Evolutionary conservation across 2,888 invertebrate species (phyloP).

Genomic region (Hypsopygia costalis): DNA sequence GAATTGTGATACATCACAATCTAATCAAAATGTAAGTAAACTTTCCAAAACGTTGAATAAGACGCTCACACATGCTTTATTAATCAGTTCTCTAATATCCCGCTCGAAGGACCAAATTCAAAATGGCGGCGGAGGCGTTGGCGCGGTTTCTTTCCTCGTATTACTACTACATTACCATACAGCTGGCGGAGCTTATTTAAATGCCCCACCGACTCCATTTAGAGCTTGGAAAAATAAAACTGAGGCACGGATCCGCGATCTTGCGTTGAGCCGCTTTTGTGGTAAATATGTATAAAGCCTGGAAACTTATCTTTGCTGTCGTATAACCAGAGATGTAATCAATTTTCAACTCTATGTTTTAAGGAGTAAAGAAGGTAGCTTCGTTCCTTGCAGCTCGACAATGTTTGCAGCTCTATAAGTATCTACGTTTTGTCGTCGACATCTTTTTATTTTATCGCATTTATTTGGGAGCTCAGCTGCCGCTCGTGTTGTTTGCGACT

Average conservation of each 20-base stretch:
- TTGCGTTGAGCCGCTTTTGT: slow-evolving; percentile 78
- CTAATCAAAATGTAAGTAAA: too few species aligned
- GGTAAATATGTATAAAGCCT: slow-evolving; percentile 78
- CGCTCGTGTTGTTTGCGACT: slow-evolving; percentile 64
- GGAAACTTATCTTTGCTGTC: slow-evolving; percentile 31
- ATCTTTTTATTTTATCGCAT: slow-evolving; percentile 76
- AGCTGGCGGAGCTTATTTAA: slow-evolving; percentile 78
- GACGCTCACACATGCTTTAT: slow-evolving; percentile 14
- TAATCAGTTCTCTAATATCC: slow-evolving; percentile 23
- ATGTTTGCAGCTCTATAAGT: slow-evolving; percentile 55
- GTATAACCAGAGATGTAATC: slow-evolving; percentile 8
- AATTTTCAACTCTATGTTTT: slow-evolving; percentile 35
- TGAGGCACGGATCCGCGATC: slow-evolving; percentile 74
- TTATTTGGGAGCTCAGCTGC: slow-evolving; percentile 76
- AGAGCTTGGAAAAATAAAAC: slow-evolving; percentile 80
- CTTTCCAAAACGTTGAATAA: neutral
- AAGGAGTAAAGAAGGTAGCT: slow-evolving; percentile 9
- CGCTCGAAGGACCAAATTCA: slow-evolving; percentile 51
- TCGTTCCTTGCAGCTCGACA: slow-evolving; percentile 2
- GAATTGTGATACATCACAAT: too few species aligned
- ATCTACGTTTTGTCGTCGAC: slow-evolving; percentile 73
- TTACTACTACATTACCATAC: slow-evolving; percentile 79
- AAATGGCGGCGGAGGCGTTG: slow-evolving; percentile 59
- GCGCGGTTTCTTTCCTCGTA: slow-evolving; percentile 73
- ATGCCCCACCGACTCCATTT: slow-evolving; percentile 81